A percentile compares a stretch with the other conserved stretches of the same genome.
Conservation (phyloP, 2,797 vertebrate genomes). For the Vultur gryphus region DNA sequence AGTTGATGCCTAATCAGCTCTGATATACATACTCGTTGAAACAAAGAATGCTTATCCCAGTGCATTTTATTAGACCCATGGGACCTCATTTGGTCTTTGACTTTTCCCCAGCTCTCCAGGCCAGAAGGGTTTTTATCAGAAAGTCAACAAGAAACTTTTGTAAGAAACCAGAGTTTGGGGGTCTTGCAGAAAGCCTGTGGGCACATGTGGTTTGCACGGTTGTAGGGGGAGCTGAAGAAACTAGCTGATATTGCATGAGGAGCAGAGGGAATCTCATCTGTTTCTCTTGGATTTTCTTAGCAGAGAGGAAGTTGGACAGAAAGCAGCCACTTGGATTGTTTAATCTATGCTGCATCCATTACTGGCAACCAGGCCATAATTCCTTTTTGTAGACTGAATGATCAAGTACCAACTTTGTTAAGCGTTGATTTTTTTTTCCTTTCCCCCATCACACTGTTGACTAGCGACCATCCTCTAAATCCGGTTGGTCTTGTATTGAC, state of each 20-base stretch:
- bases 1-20: neutral
- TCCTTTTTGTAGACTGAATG: neutral
- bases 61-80: neutral
- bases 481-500: neutral
- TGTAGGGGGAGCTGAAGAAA: neutral
- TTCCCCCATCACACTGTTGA: neutral
- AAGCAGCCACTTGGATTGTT: neutral
- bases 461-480: neutral
- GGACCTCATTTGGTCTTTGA: neutral
- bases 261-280: neutral
- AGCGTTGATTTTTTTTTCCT: neutral
- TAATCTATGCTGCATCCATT: neutral
- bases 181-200: neutral
- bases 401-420: neutral
- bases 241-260: neutral
- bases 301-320: neutral
- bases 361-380: neutral
- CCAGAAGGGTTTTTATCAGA: neutral
- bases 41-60: neutral
- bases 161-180: neutral
- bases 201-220: neutral
- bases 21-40: neutral
- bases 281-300: neutral
- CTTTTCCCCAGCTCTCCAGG: neutral
- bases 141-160: neutral